These are phyloP conservation scores for Epinephelus awoara DNA, from an alignment of 2,797 vertebrate species.

Conservation along the genomic window DNA sequence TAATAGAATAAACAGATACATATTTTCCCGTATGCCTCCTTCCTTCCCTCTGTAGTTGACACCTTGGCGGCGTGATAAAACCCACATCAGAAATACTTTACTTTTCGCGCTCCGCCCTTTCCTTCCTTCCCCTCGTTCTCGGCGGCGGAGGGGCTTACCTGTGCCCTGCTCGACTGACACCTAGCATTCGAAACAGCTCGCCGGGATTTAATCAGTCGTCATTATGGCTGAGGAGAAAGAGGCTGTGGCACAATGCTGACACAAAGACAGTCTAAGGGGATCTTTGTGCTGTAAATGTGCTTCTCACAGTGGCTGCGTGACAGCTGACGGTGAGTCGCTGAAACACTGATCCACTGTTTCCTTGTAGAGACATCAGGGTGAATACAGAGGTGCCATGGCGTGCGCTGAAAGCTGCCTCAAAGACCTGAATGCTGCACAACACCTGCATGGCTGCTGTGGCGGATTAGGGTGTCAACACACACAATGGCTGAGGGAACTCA, in stretches of 20 bases:
- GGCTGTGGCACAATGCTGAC: conserved; percentile 79
- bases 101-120: conserved; percentile 60
- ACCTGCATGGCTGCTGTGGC: conserved; percentile 79
- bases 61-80: conserved; percentile 70
- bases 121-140: conserved; percentile 10
- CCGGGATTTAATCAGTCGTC: conserved; percentile 84
- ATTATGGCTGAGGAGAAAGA: conserved; percentile 75
- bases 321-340: conserved; percentile 78
- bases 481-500: conserved; percentile 78
- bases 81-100: conserved; percentile 69
- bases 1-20: conserved; percentile 88
- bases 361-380: conserved; percentile 83
- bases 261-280: conserved; percentile 82
- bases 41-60: conserved; percentile 61
- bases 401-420: conserved; percentile 74
- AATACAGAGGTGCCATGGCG: conserved; percentile 75
- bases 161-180: conserved; percentile 79
- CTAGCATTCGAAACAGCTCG: conserved; percentile 75
- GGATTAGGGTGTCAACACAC: conserved; percentile 83
- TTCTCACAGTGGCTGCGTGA: conserved; percentile 75
- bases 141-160: conserved; percentile 71
- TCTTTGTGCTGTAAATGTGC: conserved; percentile 82
- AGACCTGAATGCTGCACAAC: conserved; percentile 81
- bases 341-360: conserved; percentile 83
- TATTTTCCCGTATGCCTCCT: conserved; percentile 62